Conservation (phyloP, 2,113 vertebrate genomes). For the Siniperca knerii region DNA sequence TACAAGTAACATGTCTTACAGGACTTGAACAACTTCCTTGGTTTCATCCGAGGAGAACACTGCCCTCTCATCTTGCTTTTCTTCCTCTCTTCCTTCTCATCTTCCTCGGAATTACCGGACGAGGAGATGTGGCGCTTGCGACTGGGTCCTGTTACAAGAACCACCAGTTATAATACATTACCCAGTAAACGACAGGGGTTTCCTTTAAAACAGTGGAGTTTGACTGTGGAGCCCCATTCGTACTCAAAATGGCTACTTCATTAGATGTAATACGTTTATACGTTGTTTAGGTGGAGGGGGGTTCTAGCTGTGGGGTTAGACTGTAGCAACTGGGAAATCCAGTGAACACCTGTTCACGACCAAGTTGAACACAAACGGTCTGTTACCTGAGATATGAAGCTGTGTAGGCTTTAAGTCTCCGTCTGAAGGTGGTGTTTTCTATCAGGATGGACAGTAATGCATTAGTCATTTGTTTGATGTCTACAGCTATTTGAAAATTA, state of each 20-base stretch:
- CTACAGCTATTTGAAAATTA: not conserved
- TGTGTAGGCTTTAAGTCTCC: conserved; percentile 18
- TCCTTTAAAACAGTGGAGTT: not conserved
- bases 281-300: not conserved
- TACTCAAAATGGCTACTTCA: not conserved
- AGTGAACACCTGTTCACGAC: not conserved
- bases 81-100: conserved; percentile 61
- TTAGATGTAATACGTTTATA: not conserved
- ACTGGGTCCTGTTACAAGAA: conserved; percentile 61
- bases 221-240: not conserved
- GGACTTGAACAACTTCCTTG: conserved; percentile 81
- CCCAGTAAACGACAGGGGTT: not conserved
- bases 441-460: conserved; percentile 25
- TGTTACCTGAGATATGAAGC: conserved; percentile 76
- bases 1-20: conserved; percentile 51
- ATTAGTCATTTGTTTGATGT: conserved; percentile 15
- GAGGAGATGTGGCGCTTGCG: conserved; percentile 59
- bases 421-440: conserved; percentile 77
- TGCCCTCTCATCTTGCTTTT: conserved; percentile 64
- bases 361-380: not conserved
- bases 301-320: not conserved
- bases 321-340: not conserved
- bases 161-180: not conserved
- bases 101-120: conserved; percentile 65
- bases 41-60: conserved; percentile 74